Conservation (phyloP, 2,797 vertebrate species). For the Sebastes vulpes region DNA sequence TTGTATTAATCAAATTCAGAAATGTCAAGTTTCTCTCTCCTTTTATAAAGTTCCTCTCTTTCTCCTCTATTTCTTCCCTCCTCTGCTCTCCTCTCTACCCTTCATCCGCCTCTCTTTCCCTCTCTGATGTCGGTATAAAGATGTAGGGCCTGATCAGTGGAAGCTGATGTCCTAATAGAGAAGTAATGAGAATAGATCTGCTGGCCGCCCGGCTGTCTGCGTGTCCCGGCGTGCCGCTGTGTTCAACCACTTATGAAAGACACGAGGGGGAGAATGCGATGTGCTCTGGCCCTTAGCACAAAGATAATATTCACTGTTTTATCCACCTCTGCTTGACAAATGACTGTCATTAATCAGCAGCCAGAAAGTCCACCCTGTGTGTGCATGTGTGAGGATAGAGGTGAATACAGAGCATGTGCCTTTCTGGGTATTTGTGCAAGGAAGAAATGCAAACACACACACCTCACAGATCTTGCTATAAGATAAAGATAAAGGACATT, state of each 20-base stretch:
- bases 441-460: slow-evolving; percentile 43
- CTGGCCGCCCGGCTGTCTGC: slow-evolving; percentile 67
- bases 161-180: slow-evolving; percentile 83
- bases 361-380: slow-evolving; percentile 34
- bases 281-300: slow-evolving; percentile 75
- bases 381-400: slow-evolving; percentile 26
- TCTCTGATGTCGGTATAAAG: slow-evolving; percentile 70
- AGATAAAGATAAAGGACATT: slow-evolving; percentile 42
- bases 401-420: slow-evolving; percentile 42
- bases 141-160: slow-evolving; percentile 81
- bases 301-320: slow-evolving; percentile 86
- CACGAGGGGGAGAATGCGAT: slow-evolving; percentile 66
- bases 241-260: slow-evolving; percentile 84
- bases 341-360: slow-evolving; percentile 83
- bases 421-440: slow-evolving; percentile 47
- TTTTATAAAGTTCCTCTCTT: slow-evolving; percentile 23
- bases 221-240: slow-evolving; percentile 61
- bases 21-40: slow-evolving; percentile 52
- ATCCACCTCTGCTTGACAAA: slow-evolving; percentile 83
- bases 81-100: slow-evolving; percentile 42
- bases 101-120: slow-evolving; percentile 41
- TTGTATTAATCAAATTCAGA: slow-evolving; percentile 76
- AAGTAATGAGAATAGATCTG: slow-evolving; percentile 84
- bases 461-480: neutral
- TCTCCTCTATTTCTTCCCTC: slow-evolving; percentile 18